Conservation (phyloP, 1,140 invertebrate species). For the Lepidurus arcticus region DNA sequence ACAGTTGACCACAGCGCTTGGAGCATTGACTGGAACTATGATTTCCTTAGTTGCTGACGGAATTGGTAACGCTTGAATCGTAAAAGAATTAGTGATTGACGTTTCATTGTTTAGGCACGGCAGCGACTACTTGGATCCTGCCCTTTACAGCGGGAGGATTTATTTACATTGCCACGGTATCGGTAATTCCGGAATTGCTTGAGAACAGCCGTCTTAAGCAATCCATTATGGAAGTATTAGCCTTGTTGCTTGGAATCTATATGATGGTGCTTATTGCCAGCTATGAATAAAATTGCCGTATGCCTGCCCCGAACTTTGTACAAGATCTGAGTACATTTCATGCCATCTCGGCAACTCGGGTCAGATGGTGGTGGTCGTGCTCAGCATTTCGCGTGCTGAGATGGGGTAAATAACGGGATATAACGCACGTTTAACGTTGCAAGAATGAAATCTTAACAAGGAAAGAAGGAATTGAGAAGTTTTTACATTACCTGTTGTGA, state of each 20-base stretch:
- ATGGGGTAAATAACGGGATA: no score
- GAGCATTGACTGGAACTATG: constrained; percentile 83
- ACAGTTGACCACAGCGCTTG: constrained; percentile 87
- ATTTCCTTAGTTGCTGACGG: constrained; percentile 75
- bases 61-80: constrained; percentile 47
- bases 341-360: no score
- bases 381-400: no score
- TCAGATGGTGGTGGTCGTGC: no score
- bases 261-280: constrained; percentile 89
- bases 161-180: constrained; percentile 96
- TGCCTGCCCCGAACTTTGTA: neutral
- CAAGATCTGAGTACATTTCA: neutral
- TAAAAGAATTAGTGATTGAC: constrained; percentile 23
- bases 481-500: neutral
- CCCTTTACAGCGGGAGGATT: constrained; percentile 97
- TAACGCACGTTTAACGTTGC: neutral
- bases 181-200: constrained; percentile 89
- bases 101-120: constrained; percentile 52
- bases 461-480: neutral
- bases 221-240: constrained; percentile 76
- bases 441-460: neutral
- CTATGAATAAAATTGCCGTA: constrained; percentile 60
- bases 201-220: constrained; percentile 76
- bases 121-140: constrained; percentile 76
- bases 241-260: constrained; percentile 73